Evolutionary conservation across 2,888 invertebrate genomes (phyloP).

Genomic region (Macroteleia sp.): DNA sequence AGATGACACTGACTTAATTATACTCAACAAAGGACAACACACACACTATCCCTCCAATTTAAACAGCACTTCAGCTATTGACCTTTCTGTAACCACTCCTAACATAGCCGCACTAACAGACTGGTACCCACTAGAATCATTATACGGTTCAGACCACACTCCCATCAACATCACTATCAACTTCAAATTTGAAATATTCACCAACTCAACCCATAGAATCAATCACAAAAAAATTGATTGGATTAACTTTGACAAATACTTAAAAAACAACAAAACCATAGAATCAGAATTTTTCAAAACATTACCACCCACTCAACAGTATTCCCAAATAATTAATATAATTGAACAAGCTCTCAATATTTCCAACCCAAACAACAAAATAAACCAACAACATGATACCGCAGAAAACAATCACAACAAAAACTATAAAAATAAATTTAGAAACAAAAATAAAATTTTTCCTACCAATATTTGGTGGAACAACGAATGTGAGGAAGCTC

Average conservation of each 20-base stretch:
- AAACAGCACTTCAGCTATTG: neutral
- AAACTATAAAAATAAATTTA: neutral
- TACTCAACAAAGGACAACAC: neutral
- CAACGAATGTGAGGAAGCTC: constrained; percentile 2
- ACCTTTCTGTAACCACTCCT: neutral
- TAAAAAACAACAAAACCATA: neutral
- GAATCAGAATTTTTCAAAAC: neutral
- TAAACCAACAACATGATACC: neutral
- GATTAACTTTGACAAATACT: neutral
- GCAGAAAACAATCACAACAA: neutral
- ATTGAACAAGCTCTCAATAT: constrained; percentile 1
- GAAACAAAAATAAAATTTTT: neutral
- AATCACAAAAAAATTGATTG: constrained; percentile 19
- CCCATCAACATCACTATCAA: constrained; percentile 8
- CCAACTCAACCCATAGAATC: neutral
- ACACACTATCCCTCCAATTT: neutral
- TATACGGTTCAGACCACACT: constrained; percentile 6
- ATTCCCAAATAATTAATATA: neutral
- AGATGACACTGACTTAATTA: neutral
- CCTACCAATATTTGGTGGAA: constrained; percentile 19
- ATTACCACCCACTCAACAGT: neutral
- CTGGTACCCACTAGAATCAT: neutral
- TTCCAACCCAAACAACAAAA: no score
- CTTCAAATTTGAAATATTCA: neutral
- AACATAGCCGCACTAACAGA: neutral